phyloP scores from a whole-genome alignment of 2,888 invertebrate genomes.

The Eilema sororculum region DNA sequence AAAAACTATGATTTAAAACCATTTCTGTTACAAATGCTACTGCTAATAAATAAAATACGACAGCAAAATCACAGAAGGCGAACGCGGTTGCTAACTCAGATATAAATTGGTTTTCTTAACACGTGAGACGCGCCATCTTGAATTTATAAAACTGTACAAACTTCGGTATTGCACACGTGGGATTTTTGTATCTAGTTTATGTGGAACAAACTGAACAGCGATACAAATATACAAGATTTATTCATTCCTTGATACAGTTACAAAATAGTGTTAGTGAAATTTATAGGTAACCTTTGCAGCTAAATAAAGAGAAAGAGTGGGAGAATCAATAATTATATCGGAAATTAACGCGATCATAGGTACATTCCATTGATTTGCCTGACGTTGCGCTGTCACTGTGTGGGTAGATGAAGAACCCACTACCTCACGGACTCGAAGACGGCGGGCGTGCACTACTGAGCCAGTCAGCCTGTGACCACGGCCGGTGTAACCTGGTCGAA shows the following conservation, averaged over 20 bases:
- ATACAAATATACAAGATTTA: background rate
- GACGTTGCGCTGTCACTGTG: too few species aligned
- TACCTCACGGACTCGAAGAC: too few species aligned
- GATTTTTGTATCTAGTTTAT: slow-evolving; percentile 25
- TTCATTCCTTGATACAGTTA: background rate
- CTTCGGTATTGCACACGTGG: slow-evolving; percentile 30
- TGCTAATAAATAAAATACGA: slow-evolving; percentile 29
- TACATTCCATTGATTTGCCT: too few species aligned
- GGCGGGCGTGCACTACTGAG: too few species aligned
- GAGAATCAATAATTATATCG: too few species aligned
- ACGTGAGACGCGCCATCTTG: slow-evolving; percentile 27
- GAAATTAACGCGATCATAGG: too few species aligned
- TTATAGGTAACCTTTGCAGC: too few species aligned
- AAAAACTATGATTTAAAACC: background rate
- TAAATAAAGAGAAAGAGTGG: too few species aligned
- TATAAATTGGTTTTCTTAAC: slow-evolving; percentile 44
- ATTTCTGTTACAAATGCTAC: background rate
- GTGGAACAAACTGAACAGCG: background rate
- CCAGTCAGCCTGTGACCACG: too few species aligned
- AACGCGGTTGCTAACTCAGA: slow-evolving; percentile 33
- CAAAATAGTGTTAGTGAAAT: background rate
- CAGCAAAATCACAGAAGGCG: slow-evolving; percentile 33
- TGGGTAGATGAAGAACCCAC: too few species aligned
- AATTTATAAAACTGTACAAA: slow-evolving; percentile 42
- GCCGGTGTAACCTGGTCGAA: too few species aligned